Evolutionary conservation across 1,140 invertebrate species (phyloP).

Genomic region (Rhizoglyphus robini): DNA sequence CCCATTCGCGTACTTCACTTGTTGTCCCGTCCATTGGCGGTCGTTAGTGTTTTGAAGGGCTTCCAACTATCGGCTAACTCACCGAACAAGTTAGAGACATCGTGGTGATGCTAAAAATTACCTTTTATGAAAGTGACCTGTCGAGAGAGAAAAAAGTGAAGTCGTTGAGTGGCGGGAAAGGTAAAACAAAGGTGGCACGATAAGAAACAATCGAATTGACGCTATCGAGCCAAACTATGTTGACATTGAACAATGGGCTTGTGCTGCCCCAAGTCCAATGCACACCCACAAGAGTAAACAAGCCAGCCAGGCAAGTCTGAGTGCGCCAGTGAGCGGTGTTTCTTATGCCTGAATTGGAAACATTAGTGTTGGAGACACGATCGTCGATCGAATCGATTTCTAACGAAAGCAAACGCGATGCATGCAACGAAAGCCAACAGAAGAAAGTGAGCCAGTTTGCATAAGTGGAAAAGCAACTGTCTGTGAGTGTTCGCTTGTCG

Average conservation of each 20-base stretch:
- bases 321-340: background rate
- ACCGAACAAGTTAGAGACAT: no score
- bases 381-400: background rate
- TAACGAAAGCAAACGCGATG: background rate
- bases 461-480: background rate
- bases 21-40: background rate
- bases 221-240: background rate
- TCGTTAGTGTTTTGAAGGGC: background rate
- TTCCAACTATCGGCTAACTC: background rate
- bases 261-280: background rate
- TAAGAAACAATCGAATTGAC: background rate
- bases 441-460: background rate
- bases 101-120: background rate
- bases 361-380: background rate
- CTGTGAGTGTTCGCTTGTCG: background rate
- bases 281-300: background rate
- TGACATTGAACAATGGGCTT: background rate
- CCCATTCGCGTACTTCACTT: background rate
- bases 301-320: background rate
- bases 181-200: background rate
- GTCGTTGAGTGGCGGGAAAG: background rate
- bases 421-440: background rate
- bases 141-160: background rate
- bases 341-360: background rate
- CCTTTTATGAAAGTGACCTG: background rate